phyloP scores from a whole-genome alignment of 2,113 vertebrate species.

The Ptychochromis oligacanthus region DNA sequence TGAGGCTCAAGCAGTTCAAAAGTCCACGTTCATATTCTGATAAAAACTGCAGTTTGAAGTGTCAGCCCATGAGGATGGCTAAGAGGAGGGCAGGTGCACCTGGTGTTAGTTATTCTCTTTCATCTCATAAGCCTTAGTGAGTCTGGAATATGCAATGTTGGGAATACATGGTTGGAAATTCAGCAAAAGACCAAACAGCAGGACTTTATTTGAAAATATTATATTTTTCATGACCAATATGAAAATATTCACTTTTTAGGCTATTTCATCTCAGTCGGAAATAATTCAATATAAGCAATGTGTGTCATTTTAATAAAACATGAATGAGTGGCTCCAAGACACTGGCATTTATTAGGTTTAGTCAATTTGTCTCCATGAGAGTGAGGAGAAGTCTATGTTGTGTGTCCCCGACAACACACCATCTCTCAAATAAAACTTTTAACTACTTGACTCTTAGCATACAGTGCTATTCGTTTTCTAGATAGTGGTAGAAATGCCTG shows the following conservation, averaged over 20 bases:
- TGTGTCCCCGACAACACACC: neutral
- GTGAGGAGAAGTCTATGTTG: neutral
- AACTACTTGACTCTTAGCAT: neutral
- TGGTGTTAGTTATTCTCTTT: slow-evolving; percentile 70
- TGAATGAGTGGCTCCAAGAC: slow-evolving; percentile 18
- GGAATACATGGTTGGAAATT: slow-evolving; percentile 12
- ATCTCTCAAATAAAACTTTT: neutral
- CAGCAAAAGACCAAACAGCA: slow-evolving; percentile 3
- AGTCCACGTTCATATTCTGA: slow-evolving; percentile 47
- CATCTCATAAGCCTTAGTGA: slow-evolving; percentile 47
- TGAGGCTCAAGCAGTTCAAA: slow-evolving; percentile 35
- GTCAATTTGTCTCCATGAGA: slow-evolving; percentile 19
- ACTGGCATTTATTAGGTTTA: slow-evolving; percentile 29
- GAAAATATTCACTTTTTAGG: slow-evolving; percentile 27
- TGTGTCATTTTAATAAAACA: slow-evolving; percentile 52
- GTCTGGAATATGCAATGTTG: slow-evolving; percentile 15
- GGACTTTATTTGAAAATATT: neutral
- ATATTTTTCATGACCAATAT: neutral
- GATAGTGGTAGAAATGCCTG: neutral
- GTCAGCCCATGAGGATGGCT: slow-evolving; percentile 53
- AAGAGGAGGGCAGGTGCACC: slow-evolving; percentile 51
- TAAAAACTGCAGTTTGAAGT: slow-evolving; percentile 72
- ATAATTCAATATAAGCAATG: slow-evolving; percentile 17
- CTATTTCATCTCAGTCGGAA: slow-evolving; percentile 38
- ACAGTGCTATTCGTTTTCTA: neutral